Conservation (phyloP, 37 sponge, comb jelly and placozoan species). For the Amphimedon queenslandica region DNA sequence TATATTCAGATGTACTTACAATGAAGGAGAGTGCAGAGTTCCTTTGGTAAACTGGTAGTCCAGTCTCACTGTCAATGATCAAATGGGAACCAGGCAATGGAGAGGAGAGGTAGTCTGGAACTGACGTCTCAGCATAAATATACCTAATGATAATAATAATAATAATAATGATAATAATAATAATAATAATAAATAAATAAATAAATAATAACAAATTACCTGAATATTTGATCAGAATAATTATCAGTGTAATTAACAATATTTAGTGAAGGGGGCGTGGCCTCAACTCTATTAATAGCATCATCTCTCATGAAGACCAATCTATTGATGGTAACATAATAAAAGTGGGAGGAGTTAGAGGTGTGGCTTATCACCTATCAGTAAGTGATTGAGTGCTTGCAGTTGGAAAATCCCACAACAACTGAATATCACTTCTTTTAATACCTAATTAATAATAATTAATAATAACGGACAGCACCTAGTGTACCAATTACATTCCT, state of each 20-base stretch:
- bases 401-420: conserved; percentile 74
- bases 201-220: conserved; percentile 14
- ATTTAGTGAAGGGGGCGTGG: conserved; percentile 30
- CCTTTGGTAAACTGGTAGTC: conserved; percentile 68
- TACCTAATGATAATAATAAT: conserved; percentile 2
- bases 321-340: conserved; percentile 20
- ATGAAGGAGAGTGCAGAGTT: conserved; percentile 29
- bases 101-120: conserved; percentile 46
- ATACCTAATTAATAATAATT: conserved; percentile 29
- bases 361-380: too few species aligned
- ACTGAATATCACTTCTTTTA: conserved; percentile 39
- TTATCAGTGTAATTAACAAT: conserved; percentile 36
- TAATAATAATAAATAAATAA: not conserved
- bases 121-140: conserved; percentile 35
- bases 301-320: conserved; percentile 66
- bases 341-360: too few species aligned
- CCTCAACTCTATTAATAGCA: conserved; percentile 43
- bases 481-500: too few species aligned
- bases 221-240: conserved; percentile 41
- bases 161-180: conserved; percentile 1
- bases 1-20: conserved; percentile 13
- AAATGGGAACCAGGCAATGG: conserved; percentile 60
- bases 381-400: conserved; percentile 66
- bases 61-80: conserved; percentile 32
- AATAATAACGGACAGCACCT: not conserved